Percentiles rank a stretch among this genome's conserved stretches.
These are phyloP conservation scores for Sturnus vulgaris DNA, from an alignment of 2,113 vertebrate genomes.

Conservation along the genomic window DNA sequence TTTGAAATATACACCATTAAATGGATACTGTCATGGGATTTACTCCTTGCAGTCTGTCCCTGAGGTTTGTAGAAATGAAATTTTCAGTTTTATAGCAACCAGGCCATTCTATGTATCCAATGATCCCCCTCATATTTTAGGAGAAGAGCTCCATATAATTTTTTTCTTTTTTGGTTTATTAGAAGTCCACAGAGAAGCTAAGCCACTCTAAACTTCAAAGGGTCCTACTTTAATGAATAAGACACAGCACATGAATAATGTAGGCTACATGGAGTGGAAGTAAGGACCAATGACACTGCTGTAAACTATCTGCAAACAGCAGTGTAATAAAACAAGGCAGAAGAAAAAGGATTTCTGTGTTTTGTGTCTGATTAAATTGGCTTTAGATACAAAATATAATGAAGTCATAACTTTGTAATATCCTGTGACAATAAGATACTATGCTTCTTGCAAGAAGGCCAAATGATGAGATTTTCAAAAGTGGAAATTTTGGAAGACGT, in stretches of 20 bases:
- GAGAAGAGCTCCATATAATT: not conserved
- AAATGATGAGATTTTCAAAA: not conserved
- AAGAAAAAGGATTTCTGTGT: not conserved
- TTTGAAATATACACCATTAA: slow-evolving; percentile 51
- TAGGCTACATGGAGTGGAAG: not conserved
- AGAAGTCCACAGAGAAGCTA: slow-evolving; percentile 6
- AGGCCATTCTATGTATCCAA: not conserved
- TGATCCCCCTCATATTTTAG: not conserved
- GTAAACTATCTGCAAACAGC: slow-evolving; percentile 42
- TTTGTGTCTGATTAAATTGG: slow-evolving; percentile 10
- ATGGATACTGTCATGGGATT: slow-evolving; percentile 10
- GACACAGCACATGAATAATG: slow-evolving; percentile 7
- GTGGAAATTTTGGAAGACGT: not conserved
- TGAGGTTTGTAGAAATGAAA: slow-evolving; percentile 25
- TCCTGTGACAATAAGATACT: not conserved
- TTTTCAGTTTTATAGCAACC: slow-evolving; percentile 27
- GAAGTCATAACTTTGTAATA: not conserved
- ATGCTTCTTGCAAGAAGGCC: not conserved
- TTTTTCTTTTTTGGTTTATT: not conserved
- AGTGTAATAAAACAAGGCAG: slow-evolving; percentile 27
- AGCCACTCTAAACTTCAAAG: slow-evolving; percentile 19
- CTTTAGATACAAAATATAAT: not conserved
- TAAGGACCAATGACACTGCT: not conserved
- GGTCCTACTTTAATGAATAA: not conserved
- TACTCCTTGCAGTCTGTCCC: slow-evolving; percentile 27